phyloP scores from a whole-genome alignment of 2,113 vertebrate genomes.

The Cyprinodon variegatus region DNA sequence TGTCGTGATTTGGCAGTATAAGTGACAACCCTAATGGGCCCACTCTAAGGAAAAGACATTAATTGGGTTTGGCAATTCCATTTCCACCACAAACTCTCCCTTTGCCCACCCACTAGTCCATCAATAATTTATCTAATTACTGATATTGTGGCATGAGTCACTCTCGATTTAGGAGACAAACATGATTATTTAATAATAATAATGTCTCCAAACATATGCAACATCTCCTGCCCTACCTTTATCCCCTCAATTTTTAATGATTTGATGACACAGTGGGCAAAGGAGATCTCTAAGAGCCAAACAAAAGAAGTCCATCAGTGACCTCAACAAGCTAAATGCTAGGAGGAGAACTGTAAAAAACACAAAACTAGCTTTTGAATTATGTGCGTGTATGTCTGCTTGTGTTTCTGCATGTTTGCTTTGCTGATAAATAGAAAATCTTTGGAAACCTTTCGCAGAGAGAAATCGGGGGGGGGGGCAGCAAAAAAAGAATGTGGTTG shows the following conservation, averaged over 20 bases:
- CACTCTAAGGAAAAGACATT: constrained; percentile 82
- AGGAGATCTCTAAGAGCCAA: constrained; percentile 73
- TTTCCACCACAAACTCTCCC: constrained; percentile 82
- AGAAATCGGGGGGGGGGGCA: constrained; percentile 59
- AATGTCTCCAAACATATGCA: constrained; percentile 88
- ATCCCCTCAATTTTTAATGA: constrained; percentile 83
- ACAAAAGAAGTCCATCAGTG: constrained; percentile 77
- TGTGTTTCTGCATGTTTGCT: constrained; percentile 39
- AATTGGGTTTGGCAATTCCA: constrained; percentile 93
- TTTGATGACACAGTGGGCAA: constrained; percentile 79
- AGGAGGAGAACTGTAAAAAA: constrained; percentile 64
- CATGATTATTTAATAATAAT: constrained; percentile 93
- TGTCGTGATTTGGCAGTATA: constrained; percentile 83
- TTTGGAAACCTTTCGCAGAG: constrained; percentile 65
- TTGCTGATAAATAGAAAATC: constrained; percentile 71
- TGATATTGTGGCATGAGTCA: constrained; percentile 87
- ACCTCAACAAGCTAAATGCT: constrained; percentile 75
- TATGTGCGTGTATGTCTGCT: constrained; percentile 28
- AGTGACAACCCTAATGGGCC: constrained; percentile 87
- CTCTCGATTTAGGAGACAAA: constrained; percentile 92
- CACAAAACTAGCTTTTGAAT: constrained; percentile 39
- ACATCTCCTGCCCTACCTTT: constrained; percentile 71
- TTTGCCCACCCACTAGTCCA: constrained; percentile 78
- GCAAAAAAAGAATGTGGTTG: constrained; percentile 54
- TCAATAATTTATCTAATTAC: constrained; percentile 96